phyloP scores from a whole-genome alignment of 2,888 invertebrate species.

The Linyphia triangularis region DNA sequence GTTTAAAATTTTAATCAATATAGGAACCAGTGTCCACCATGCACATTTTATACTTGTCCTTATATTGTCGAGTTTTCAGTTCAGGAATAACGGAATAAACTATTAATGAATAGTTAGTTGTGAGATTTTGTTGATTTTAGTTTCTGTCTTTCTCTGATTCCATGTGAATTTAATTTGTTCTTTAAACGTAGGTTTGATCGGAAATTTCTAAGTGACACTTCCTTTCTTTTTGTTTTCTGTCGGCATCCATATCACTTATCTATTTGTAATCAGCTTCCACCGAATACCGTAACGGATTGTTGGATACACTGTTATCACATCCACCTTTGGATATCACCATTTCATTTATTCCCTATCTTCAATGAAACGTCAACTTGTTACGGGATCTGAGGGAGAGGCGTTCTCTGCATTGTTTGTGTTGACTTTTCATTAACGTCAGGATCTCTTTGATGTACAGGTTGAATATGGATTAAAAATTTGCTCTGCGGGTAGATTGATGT shows the following conservation, averaged over 20 bases:
- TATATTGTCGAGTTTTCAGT: no score
- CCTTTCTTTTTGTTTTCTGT: background rate
- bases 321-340: slow-evolving; percentile 28
- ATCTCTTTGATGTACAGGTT: background rate
- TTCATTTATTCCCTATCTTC: background rate
- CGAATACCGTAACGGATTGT: slow-evolving; percentile 12
- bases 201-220: background rate
- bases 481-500: background rate
- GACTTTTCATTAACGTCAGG: background rate
- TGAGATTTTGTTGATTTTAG: no score
- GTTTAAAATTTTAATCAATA: no score
- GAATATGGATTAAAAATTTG: background rate
- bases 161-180: no score
- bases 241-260: background rate
- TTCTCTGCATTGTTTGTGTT: slow-evolving; percentile 13
- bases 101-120: no score
- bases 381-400: slow-evolving; percentile 20
- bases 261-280: slow-evolving; percentile 28
- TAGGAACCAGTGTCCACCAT: no score
- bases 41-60: no score
- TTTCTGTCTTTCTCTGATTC: no score
- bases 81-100: no score
- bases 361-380: slow-evolving; percentile 11
- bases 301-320: slow-evolving; percentile 26
- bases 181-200: no score